phyloP scores from a whole-genome alignment of 2,888 invertebrate species.

The Selenia dentaria region DNA sequence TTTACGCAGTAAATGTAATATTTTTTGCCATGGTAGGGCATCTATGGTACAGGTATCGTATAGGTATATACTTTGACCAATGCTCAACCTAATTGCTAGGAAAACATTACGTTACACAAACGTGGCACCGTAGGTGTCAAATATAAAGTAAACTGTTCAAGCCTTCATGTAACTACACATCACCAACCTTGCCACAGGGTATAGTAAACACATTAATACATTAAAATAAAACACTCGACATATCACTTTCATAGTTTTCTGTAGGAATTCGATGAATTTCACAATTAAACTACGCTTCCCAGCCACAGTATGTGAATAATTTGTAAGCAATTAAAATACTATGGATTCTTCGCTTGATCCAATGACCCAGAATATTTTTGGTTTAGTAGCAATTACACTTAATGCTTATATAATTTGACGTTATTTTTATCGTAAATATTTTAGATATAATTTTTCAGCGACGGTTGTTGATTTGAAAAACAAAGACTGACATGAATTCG shows the following conservation, averaged over 20 bases:
- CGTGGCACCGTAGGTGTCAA: not conserved
- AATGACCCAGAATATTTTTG: not conserved
- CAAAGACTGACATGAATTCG: not conserved
- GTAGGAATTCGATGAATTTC: not conserved
- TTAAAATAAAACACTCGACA: slow-evolving; percentile 32
- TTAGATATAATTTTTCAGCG: not conserved
- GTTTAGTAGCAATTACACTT: not conserved
- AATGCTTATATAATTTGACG: not conserved
- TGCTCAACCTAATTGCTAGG: too few relatives aligned
- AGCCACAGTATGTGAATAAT: not conserved
- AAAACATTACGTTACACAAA: too few relatives aligned
- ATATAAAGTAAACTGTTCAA: slow-evolving; percentile 1
- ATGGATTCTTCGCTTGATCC: not conserved
- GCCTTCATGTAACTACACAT: not conserved
- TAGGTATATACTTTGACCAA: too few relatives aligned
- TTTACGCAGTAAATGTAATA: too few relatives aligned
- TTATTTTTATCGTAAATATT: not conserved
- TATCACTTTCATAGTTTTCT: slow-evolving; percentile 23
- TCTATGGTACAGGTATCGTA: too few relatives aligned
- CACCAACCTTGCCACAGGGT: slow-evolving; percentile 45
- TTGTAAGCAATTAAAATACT: not conserved
- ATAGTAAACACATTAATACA: slow-evolving; percentile 41
- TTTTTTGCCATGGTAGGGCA: too few relatives aligned
- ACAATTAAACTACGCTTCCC: not conserved
- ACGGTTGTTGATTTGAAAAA: not conserved